Evolutionary conservation across 2,797 vertebrate species (phyloP).

Genomic region (Sebastes umbrosus): DNA sequence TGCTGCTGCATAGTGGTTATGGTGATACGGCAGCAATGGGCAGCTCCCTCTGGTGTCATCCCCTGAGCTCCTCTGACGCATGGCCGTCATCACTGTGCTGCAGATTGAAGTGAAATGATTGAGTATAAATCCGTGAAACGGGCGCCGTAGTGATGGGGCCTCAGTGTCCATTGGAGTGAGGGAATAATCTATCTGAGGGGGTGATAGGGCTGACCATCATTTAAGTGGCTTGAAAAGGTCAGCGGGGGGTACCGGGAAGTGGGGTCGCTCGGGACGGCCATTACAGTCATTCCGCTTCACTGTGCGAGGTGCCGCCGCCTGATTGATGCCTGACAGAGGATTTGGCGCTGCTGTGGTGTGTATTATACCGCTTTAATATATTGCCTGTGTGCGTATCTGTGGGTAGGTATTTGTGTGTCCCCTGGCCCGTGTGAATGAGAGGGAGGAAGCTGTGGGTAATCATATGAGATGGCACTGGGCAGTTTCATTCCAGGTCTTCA

Average conservation of each 20-base stretch:
- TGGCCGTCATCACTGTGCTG: conserved; percentile 25
- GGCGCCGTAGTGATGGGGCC: conserved; percentile 28
- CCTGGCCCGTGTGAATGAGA: conserved; percentile 7
- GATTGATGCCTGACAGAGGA: conserved; percentile 60
- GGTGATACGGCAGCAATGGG: conserved; percentile 39
- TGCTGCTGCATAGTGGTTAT: conserved; percentile 23
- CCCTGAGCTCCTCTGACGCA: conserved; percentile 43
- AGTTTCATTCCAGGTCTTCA: conserved; percentile 51
- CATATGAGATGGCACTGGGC: conserved; percentile 28
- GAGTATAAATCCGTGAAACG: conserved; percentile 44
- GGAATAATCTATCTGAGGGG: conserved; percentile 62
- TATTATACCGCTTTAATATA: conserved; percentile 55
- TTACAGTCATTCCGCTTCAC: conserved; percentile 57
- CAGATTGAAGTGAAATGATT: conserved; percentile 54
- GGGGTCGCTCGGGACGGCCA: conserved; percentile 33
- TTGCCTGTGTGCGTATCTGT: conserved; percentile 32
- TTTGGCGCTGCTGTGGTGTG: conserved; percentile 44
- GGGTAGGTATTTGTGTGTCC: conserved; percentile 22
- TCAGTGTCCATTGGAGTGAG: conserved; percentile 62
- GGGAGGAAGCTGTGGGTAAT: conserved; percentile 47
- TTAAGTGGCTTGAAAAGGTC: conserved; percentile 67
- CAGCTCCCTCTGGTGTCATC: conserved; percentile 27
- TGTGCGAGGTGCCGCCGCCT: conserved; percentile 34
- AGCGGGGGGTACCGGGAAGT: conserved; percentile 14
- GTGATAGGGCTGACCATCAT: conserved; percentile 55